Evolutionary conservation across 2,888 invertebrate genomes (phyloP).

Genomic region (Stenodema calcarata): DNA sequence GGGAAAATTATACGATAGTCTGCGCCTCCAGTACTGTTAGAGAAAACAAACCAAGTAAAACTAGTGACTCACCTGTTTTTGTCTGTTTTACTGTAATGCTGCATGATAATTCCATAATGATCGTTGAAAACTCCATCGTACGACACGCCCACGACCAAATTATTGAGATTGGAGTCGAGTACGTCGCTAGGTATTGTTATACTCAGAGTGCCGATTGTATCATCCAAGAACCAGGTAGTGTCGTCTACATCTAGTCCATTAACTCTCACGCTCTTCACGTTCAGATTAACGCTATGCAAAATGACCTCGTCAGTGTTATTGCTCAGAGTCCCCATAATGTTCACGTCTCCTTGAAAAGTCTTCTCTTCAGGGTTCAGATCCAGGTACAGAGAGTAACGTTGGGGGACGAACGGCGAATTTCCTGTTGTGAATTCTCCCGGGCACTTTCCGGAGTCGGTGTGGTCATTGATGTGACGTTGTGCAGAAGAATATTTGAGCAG

Average conservation of each 20-base stretch:
- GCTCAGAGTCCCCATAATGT: not conserved
- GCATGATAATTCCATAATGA: not conserved
- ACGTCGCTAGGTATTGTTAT: not conserved
- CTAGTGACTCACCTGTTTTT: not conserved
- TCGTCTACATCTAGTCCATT: not conserved
- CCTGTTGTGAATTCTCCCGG: not conserved
- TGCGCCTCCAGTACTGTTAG: too few species aligned
- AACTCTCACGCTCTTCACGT: not conserved
- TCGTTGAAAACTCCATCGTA: conserved; percentile 8
- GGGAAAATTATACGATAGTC: too few species aligned
- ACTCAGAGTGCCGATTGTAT: not conserved
- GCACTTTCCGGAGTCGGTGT: not conserved
- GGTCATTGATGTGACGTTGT: not conserved
- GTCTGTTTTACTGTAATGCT: not conserved
- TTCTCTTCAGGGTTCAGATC: not conserved
- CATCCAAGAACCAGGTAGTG: not conserved
- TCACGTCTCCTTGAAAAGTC: not conserved
- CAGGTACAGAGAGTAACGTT: not conserved
- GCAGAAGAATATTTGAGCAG: not conserved
- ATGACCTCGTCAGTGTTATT: not conserved
- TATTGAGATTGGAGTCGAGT: not conserved
- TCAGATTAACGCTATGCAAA: not conserved
- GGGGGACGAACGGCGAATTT: not conserved
- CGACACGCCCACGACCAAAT: not conserved
- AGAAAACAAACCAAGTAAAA: too few species aligned